These are phyloP conservation scores for Propithecus deckenii DNA, from an alignment of 2,797 vertebrate genomes.

Conservation along the genomic window DNA sequence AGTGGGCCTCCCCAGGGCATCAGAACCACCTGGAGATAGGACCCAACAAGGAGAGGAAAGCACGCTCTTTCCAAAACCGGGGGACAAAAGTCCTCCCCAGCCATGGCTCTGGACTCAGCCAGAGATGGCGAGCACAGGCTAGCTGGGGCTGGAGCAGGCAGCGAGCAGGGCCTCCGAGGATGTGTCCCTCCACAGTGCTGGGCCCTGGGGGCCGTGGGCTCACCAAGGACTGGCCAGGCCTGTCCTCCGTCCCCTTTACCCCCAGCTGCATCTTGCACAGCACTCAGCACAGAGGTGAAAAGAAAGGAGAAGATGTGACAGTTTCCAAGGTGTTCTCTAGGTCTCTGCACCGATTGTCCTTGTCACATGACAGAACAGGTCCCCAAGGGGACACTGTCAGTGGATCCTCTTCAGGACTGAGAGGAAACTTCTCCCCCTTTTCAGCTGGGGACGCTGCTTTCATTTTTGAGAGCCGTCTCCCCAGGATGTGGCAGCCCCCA, in stretches of 20 bases:
- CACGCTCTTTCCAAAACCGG: neutral
- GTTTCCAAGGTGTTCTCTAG: neutral
- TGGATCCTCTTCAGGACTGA: neutral
- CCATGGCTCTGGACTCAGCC: neutral
- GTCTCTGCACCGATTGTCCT: neutral
- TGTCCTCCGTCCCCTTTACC: rapidly evolving
- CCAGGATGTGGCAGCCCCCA: neutral
- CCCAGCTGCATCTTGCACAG: neutral
- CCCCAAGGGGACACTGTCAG: neutral
- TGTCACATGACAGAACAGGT: neutral
- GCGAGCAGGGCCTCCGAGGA: neutral
- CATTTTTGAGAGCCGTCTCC: neutral
- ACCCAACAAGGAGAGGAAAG: neutral
- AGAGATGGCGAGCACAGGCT: rapidly evolving
- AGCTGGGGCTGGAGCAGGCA: neutral
- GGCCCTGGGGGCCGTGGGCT: neutral
- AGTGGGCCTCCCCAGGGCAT: neutral
- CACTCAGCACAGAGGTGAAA: neutral
- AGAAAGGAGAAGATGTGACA: neutral
- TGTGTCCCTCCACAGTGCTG: rapidly evolving
- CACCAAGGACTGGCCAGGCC: neutral
- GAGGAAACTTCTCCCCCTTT: neutral
- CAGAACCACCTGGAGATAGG: neutral
- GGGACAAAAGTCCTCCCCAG: neutral
- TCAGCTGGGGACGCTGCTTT: neutral